A percentile compares a stretch with the other conserved stretches of the same genome.
Evolutionary conservation across 2,113 vertebrate species (phyloP).

Genomic region (Paradoxurus hermaphroditus): DNA sequence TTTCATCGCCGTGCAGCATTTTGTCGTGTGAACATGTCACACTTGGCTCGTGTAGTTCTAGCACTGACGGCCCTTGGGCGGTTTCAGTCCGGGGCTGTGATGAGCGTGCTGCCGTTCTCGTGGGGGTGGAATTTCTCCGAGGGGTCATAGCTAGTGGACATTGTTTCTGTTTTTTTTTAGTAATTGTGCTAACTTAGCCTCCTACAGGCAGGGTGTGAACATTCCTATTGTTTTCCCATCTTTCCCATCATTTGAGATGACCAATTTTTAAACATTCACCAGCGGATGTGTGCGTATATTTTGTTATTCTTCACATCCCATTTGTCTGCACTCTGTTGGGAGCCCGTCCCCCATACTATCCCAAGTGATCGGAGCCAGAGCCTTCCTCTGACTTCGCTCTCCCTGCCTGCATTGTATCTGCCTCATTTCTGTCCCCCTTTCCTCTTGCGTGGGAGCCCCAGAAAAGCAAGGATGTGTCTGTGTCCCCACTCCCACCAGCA

Average conservation of each 20-base stretch:
- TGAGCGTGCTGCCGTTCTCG: rapidly evolving
- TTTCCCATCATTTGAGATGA: not conserved
- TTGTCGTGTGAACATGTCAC: not conserved
- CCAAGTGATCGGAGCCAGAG: not conserved
- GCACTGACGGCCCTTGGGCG: not conserved
- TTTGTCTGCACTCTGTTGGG: not conserved
- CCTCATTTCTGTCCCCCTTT: not conserved
- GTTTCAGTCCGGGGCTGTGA: rapidly evolving
- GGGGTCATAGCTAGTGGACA: too few relatives aligned
- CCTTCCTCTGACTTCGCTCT: not conserved
- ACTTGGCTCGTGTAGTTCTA: rapidly evolving
- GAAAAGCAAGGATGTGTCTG: too few relatives aligned
- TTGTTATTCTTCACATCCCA: not conserved
- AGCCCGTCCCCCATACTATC: too few relatives aligned
- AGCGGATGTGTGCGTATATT: rapidly evolving
- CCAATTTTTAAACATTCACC: not conserved
- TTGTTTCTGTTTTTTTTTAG: not conserved
- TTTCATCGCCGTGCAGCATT: not conserved
- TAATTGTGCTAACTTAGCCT: not conserved
- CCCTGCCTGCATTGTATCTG: not conserved
- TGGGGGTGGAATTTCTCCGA: not conserved
- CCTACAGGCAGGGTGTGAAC: not conserved
- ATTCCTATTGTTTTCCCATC: not conserved
- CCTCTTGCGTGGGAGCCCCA: not conserved
- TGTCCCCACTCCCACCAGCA: not conserved